Evolutionary conservation across 2,888 invertebrate species (phyloP).

Genomic region (Drosophila mercatorum): DNA sequence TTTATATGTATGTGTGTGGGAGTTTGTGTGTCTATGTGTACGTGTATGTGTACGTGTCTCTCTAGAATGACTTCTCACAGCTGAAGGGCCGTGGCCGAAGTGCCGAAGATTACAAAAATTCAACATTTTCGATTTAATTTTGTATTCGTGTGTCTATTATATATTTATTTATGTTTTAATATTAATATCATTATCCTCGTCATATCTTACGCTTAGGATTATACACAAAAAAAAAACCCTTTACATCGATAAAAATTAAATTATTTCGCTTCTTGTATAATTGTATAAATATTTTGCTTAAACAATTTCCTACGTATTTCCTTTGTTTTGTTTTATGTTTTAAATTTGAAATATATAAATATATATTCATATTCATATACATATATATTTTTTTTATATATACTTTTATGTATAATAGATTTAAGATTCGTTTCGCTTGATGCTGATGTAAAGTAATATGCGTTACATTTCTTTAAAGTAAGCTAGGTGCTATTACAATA

Average conservation of each 20-base stretch:
- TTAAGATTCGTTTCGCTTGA: conserved; percentile 65
- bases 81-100: conserved; percentile 38
- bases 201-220: conserved; percentile 44
- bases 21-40: neutral
- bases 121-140: conserved; percentile 11
- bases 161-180: conserved; percentile 12
- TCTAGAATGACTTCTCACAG: conserved; percentile 50
- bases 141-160: conserved; percentile 19
- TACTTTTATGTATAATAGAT: conserved; percentile 17
- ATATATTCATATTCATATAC: conserved; percentile 9
- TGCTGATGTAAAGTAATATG: conserved; percentile 71
- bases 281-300: conserved; percentile 65
- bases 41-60: conserved; percentile 26
- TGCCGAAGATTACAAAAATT: conserved; percentile 45
- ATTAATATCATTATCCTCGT: conserved; percentile 46
- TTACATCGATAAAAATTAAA: conserved; percentile 60
- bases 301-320: conserved; percentile 69
- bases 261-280: conserved; percentile 62
- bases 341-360: conserved; percentile 14
- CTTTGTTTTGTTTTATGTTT: conserved; percentile 21
- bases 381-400: conserved; percentile 5
- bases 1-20: neutral
- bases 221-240: conserved; percentile 54
- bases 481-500: conserved; percentile 68
- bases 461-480: conserved; percentile 70